These are phyloP conservation scores for Apostichopus californicus DNA, from an alignment of 35 echinoderm and acorn worm genomes.

Conservation along the genomic window DNA sequence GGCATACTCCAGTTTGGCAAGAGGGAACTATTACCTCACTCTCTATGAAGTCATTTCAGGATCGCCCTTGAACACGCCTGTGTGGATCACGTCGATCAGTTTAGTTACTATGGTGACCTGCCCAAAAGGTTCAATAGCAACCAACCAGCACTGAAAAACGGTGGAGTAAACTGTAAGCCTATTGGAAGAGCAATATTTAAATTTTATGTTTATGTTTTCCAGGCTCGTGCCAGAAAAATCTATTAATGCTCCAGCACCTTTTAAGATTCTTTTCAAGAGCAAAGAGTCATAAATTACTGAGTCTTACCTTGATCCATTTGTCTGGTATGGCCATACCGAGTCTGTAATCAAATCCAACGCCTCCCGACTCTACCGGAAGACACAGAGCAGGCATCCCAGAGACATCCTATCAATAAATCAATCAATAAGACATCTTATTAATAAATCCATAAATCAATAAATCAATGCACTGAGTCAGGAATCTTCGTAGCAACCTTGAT, in stretches of 20 bases:
- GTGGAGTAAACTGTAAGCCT: constrained; percentile 30
- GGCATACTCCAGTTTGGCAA: constrained; percentile 19
- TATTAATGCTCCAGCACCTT: not conserved
- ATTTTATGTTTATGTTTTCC: constrained; percentile 42
- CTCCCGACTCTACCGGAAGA: constrained; percentile 77
- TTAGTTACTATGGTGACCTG: constrained; percentile 29
- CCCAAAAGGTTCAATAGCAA: constrained; percentile 56
- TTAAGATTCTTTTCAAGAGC: too few relatives aligned
- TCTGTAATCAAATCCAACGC: constrained; percentile 93
- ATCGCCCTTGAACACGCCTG: constrained; percentile 50
- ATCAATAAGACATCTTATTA: too few relatives aligned
- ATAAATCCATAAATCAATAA: too few relatives aligned
- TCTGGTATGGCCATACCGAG: constrained; percentile 96
- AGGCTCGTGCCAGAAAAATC: not conserved
- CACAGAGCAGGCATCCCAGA: constrained; percentile 97
- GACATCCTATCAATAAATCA: constrained; percentile 68
- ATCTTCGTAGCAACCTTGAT: too few relatives aligned
- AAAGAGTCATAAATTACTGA: not conserved
- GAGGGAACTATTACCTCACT: constrained; percentile 45
- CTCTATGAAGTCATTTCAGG: constrained; percentile 43
- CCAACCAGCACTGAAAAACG: constrained; percentile 26
- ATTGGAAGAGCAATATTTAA: constrained; percentile 27
- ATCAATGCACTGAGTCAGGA: too few relatives aligned
- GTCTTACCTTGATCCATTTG: constrained; percentile 94
- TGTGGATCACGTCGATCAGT: constrained; percentile 34